Base-by-base conservation (phyloP, 2,797 vertebrate species). In the Streptopelia turtur region DNA sequence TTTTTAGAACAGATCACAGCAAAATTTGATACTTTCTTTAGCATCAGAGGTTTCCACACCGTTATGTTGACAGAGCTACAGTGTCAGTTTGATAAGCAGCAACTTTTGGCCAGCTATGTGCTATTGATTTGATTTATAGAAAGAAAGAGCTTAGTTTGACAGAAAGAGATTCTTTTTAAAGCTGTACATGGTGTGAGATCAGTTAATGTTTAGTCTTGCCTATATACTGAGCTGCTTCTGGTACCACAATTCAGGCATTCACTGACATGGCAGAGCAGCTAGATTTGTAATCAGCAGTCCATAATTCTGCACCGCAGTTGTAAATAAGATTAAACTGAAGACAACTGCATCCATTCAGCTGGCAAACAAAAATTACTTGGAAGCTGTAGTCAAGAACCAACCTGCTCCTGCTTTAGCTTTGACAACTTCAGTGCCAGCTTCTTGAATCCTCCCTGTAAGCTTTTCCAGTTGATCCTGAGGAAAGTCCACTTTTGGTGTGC, bases 361-460 rank as follows among this genome's bases (percentile, higher is more conserved):
- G 80, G 30, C 27, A 43, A 76, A 35, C 7, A 79, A 35, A 37
- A 92, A 81, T 27, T 41, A 87, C 25, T 52, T 39, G 45, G 23
- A 74, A 71, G 45, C 37, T 37, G 12, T 27, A 49, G 5, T 20
- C 3, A 9, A 50, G 33, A 93, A 96, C 91, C 50, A 63, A 99
- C 98, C 98, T 88, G 99, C 98, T 94, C 99, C 99, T 6, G 99
- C 99, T 97, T 99, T 99, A 56, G 99, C 99, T 95, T 99, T 99
- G 63, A 99, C 99, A 81, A 99, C 99, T 96, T 99, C 99, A 1
- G 99, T 99, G 81, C 99, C 99, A 2, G 99, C 99, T 80, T 99
- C 99, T 96, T 99, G 99, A 97, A 99, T 99, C 83, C 99, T 98
- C 41, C 93, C 98, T 0, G 98, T 99, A 89, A 99, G 98, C 3